These are phyloP conservation scores for Podabrus alpinus DNA, from an alignment of 2,888 invertebrate genomes.

Conservation along the genomic window DNA sequence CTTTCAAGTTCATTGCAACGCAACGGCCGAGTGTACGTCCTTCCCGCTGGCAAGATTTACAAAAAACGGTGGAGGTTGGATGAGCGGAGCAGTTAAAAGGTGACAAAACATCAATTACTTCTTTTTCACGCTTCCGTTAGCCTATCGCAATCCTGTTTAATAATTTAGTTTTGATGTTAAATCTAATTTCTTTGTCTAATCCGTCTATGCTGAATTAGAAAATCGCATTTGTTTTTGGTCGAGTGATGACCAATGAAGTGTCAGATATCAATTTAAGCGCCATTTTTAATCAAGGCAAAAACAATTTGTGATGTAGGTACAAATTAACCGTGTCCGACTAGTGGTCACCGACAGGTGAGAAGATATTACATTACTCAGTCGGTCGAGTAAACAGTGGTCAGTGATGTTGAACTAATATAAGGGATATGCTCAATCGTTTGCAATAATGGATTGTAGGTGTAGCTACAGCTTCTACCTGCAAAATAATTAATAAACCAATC, in stretches of 20 bases:
- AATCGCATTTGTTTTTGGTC: slow-evolving; percentile 39
- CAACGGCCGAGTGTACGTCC: not conserved
- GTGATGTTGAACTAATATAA: slow-evolving; percentile 41
- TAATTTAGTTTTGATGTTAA: not conserved
- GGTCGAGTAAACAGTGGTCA: slow-evolving; percentile 41
- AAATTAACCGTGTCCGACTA: slow-evolving; percentile 46
- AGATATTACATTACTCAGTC: slow-evolving; percentile 40
- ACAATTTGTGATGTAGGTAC: slow-evolving; percentile 43
- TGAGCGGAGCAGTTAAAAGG: slow-evolving; percentile 2
- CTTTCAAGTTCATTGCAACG: not conserved
- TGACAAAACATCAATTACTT: slow-evolving; percentile 20
- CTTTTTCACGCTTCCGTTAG: slow-evolving; percentile 12
- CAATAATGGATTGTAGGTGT: slow-evolving; percentile 12
- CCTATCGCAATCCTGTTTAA: not conserved
- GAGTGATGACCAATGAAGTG: slow-evolving; percentile 45
- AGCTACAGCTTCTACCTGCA: not conserved
- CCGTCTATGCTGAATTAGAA: not conserved
- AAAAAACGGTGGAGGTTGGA: not conserved
- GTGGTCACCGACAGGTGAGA: slow-evolving; percentile 47
- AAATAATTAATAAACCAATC: not conserved
- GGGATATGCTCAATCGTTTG: slow-evolving; percentile 26
- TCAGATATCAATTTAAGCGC: slow-evolving; percentile 42
- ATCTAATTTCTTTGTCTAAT: not conserved
- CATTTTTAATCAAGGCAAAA: slow-evolving; percentile 45
- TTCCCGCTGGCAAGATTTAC: not conserved